A percentile compares a stretch with the other conserved stretches of the same genome.
Evolutionary conservation across 2,888 invertebrate species (phyloP).

Genomic region (Hyposoter didymator): DNA sequence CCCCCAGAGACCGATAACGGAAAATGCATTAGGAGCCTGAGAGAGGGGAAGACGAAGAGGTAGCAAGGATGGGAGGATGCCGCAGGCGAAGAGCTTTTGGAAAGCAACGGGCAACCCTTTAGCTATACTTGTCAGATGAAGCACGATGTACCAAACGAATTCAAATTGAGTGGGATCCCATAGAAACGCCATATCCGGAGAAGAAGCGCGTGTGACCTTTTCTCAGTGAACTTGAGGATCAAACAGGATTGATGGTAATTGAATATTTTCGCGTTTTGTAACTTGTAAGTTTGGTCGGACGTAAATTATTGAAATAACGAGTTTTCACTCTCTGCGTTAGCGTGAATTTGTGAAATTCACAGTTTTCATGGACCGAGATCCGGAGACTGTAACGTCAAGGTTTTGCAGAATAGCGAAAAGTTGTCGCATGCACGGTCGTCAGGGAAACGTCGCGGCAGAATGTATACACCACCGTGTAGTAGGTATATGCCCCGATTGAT

Average conservation of each 20-base stretch:
- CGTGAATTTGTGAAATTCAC: background rate
- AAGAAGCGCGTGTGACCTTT: slow-evolving; percentile 56
- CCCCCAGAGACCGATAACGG: slow-evolving; percentile 75
- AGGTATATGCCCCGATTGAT: slow-evolving; percentile 15
- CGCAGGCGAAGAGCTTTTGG: slow-evolving; percentile 48
- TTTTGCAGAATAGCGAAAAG: background rate
- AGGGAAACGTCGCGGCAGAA: slow-evolving; percentile 52
- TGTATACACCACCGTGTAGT: slow-evolving; percentile 26
- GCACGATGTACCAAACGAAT: slow-evolving; percentile 68
- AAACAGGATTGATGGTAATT: slow-evolving; percentile 16
- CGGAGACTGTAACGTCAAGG: slow-evolving; percentile 46
- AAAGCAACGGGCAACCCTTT: slow-evolving; percentile 40
- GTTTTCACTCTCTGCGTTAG: background rate
- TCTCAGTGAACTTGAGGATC: slow-evolving; percentile 33
- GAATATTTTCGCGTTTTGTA: background rate
- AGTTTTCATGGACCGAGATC: slow-evolving; percentile 20
- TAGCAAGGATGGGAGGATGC: slow-evolving; percentile 52
- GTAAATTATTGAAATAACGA: background rate
- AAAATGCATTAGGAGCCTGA: slow-evolving; percentile 43
- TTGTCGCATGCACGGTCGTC: slow-evolving; percentile 46
- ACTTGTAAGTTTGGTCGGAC: background rate
- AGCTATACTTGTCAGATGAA: slow-evolving; percentile 63
- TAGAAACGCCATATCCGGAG: slow-evolving; percentile 80
- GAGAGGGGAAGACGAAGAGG: slow-evolving; percentile 37
- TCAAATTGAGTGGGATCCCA: slow-evolving; percentile 82